Base-by-base conservation (phyloP, 2,113 vertebrate species). In the Hippocampus comes region DNA sequence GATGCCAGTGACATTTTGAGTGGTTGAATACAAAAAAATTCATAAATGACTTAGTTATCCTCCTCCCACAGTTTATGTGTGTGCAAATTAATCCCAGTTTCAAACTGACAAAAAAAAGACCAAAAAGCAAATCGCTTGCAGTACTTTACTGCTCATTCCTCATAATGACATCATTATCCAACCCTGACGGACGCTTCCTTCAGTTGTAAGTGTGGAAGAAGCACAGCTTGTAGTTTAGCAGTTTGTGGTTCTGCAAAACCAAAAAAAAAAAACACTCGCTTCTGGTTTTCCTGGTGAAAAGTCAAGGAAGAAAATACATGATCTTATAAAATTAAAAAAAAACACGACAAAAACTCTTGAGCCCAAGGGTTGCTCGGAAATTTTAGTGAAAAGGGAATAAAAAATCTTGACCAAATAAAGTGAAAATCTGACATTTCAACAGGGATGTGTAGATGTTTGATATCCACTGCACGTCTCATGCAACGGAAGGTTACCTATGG, bases 141-240 rank as follows among this genome's bases (percentile, higher is more conserved):
- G 61, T 46, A 53, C 41, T 67, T 48, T 75, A 72, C 79, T 74
- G 66, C 68, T 56, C 2, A 41, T 80, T 82, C 73, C 15, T 70
- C 30, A 67, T 76, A 70, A 76, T 76, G 66, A 78, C 72, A 65
- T 82, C 66, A 81, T 77, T 70, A 74, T 70, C 67, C 9, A 55
- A 63, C 59, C 72, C 48, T 20, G 4, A 4, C 57, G 48, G 76
- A 68, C 8, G 30, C 4, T 48, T 48, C 23, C 64, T 41, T 70
- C 23, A 70, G 70, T 1, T 4, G 42, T 55, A 34, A 41, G 27
- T 55, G 1, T 8, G 68, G 38, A n/a, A 20, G 51, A 55, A 67
- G 38, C 30, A 61, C 55, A 57, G 14, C 23, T 57, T 10, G 11
- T 1, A 57, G 10, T 10, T 57, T 12, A 57, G 23, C n/a, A 25